phyloP scores from a whole-genome alignment of 2,113 vertebrate species.

The Natator depressus region DNA sequence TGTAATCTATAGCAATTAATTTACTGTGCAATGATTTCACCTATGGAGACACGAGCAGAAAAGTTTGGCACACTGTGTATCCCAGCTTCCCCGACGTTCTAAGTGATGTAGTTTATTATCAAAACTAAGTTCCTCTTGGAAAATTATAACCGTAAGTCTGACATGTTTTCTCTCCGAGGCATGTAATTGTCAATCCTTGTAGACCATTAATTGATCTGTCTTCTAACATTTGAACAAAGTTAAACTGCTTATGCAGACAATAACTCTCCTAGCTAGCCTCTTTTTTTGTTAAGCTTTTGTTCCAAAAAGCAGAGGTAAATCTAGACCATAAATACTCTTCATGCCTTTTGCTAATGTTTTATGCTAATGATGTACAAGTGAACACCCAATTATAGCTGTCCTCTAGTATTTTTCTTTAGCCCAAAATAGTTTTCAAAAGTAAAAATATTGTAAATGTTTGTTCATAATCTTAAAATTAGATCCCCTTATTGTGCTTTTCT shows the following conservation, averaged over 20 bases:
- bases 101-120: no score
- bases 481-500: background rate
- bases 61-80: background rate
- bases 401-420: background rate
- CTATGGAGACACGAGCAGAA: background rate
- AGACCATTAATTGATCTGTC: no score
- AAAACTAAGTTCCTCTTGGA: background rate
- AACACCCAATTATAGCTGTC: no score
- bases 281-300: background rate
- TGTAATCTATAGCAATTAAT: background rate
- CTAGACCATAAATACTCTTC: accelerated
- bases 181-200: background rate
- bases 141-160: background rate
- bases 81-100: accelerated
- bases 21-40: background rate
- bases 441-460: background rate
- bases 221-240: no score
- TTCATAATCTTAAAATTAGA: background rate
- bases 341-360: background rate
- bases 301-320: background rate
- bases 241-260: no score
- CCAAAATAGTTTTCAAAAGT: background rate
- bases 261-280: no score
- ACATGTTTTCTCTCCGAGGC: background rate
- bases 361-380: background rate